Evolutionary conservation across 2,888 invertebrate species (phyloP).

Genomic region (Caenorhabditis sp.): DNA sequence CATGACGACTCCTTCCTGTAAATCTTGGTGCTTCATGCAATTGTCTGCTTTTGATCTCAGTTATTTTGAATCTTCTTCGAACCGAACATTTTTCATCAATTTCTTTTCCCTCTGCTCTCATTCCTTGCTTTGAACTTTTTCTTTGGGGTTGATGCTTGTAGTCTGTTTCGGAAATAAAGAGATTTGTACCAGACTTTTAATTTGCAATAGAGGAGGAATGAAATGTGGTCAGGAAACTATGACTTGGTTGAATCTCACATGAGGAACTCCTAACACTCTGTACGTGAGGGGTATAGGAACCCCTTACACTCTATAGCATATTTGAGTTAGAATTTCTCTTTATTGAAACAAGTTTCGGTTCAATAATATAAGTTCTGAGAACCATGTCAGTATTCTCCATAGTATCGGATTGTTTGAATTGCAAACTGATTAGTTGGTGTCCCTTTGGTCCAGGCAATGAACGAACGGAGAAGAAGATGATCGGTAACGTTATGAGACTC

Average conservation of each 20-base stretch:
- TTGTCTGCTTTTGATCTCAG: neutral
- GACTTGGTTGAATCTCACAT: too few species aligned
- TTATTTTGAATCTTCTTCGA: neutral
- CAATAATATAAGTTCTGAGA: neutral
- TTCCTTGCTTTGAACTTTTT: neutral
- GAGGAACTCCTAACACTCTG: too few species aligned
- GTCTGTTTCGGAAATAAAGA: too few species aligned
- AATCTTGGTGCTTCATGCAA: neutral
- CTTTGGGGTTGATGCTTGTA: too few species aligned
- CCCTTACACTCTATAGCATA: too few species aligned
- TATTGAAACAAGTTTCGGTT: neutral
- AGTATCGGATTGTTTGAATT: slow-evolving; percentile 46
- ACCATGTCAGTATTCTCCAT: slow-evolving; percentile 46
- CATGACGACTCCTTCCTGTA: slow-evolving; percentile 51
- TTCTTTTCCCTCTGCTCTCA: neutral
- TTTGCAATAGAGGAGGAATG: too few species aligned
- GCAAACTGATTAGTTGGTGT: slow-evolving; percentile 32
- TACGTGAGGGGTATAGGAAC: too few species aligned
- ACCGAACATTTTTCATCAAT: too few species aligned
- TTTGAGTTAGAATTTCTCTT: too few species aligned
- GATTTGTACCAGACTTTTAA: too few species aligned
- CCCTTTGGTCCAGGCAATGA: slow-evolving; percentile 47
- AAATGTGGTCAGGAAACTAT: too few species aligned
- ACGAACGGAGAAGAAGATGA: slow-evolving; percentile 41
- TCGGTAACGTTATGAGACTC: slow-evolving; percentile 46